A percentile compares a stretch with the other conserved stretches of the same genome.
phyloP scores from a whole-genome alignment of 2,797 vertebrate genomes.

The Otolemur crassicaudatus region DNA sequence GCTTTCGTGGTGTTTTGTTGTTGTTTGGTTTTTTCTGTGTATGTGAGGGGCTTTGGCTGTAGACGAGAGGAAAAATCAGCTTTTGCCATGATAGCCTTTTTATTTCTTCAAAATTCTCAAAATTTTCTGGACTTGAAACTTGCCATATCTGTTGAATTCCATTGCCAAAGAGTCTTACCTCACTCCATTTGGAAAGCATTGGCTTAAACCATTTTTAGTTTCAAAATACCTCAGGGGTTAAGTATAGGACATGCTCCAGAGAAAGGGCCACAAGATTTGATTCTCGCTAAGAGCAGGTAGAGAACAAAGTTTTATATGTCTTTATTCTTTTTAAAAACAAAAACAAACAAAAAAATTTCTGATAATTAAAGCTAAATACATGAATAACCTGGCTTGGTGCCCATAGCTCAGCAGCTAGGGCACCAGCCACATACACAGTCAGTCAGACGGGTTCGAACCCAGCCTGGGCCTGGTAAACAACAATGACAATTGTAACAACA shows the following conservation, averaged over 20 bases:
- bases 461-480: too few species aligned
- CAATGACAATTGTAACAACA: too few species aligned
- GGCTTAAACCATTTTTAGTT: neutral
- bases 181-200: neutral
- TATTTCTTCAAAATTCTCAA: neutral
- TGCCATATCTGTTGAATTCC: neutral
- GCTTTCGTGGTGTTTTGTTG: neutral
- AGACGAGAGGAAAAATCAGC: slow-evolving; percentile 24
- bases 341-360: neutral
- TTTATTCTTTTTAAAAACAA: neutral
- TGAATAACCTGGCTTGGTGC: neutral
- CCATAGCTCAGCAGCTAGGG: too few species aligned
- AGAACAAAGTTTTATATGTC: neutral
- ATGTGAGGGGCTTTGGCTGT: neutral
- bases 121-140: neutral
- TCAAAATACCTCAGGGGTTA: neutral
- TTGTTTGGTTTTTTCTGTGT: neutral
- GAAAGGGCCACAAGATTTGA: neutral
- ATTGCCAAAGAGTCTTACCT: neutral
- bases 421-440: too few species aligned
- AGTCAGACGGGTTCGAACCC: too few species aligned
- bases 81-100: neutral
- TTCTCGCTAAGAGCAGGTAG: neutral
- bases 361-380: neutral
- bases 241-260: neutral